phyloP scores from a whole-genome alignment of 2,113 vertebrate genomes.

The Dipodomys stephensi region DNA sequence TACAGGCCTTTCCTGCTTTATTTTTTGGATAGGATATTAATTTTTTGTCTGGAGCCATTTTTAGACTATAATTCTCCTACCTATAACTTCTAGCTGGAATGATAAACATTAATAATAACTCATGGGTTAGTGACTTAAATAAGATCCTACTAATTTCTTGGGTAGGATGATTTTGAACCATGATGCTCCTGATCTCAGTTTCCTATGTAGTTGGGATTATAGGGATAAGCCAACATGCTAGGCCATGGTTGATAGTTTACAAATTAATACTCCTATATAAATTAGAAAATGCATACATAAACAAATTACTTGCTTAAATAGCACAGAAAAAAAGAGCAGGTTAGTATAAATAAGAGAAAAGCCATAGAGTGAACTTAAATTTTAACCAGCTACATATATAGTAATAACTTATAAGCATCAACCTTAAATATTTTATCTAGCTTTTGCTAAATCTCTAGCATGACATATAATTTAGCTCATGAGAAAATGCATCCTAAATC shows the following conservation, averaged over 20 bases:
- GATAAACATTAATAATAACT: no score
- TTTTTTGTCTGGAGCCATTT: no score
- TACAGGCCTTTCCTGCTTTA: no score
- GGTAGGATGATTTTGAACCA: no score
- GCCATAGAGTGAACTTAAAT: not conserved
- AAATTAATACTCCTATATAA: not conserved
- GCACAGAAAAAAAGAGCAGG: not conserved
- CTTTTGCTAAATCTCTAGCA: not conserved
- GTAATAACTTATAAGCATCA: not conserved
- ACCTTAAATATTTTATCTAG: constrained; percentile 13
- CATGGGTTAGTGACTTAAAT: no score
- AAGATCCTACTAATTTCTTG: no score
- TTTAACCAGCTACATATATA: not conserved
- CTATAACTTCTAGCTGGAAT: no score
- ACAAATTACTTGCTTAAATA: not conserved
- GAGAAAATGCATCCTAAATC: not conserved
- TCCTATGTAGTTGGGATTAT: no score
- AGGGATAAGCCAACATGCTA: no score
- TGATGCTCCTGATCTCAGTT: no score
- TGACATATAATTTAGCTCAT: not conserved
- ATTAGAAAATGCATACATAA: not conserved
- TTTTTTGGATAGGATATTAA: no score
- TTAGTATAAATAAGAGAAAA: not conserved
- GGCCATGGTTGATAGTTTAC: not conserved
- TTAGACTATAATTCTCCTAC: no score